Percentiles rank a stretch among this genome's conserved stretches.
phyloP scores from a whole-genome alignment of 1,140 invertebrate genomes.

The Drosophila sp. region DNA sequence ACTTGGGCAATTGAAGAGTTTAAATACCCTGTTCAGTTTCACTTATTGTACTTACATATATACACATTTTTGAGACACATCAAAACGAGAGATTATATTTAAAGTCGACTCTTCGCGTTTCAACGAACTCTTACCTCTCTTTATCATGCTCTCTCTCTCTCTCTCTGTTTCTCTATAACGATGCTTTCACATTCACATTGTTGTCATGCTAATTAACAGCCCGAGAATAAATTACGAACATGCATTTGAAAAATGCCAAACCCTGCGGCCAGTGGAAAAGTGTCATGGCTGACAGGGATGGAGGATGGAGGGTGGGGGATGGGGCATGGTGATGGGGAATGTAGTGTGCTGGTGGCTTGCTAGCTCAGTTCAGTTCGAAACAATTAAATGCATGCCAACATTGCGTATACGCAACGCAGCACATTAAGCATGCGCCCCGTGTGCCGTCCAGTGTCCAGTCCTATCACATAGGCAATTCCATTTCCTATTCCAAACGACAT shows the following conservation, averaged over 20 bases:
- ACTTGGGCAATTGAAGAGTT: too few species aligned
- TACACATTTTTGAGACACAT: too few species aligned
- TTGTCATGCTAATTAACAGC: conserved; percentile 72
- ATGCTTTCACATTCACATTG: conserved; percentile 21
- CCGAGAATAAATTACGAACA: conserved; percentile 71
- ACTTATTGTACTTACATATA: too few species aligned
- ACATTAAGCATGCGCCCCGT: conserved; percentile 55
- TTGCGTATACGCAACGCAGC: conserved; percentile 63
- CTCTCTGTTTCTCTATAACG: neutral
- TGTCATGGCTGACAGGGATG: conserved; percentile 24
- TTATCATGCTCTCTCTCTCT: neutral
- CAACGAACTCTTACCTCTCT: neutral
- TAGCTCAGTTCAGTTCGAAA: conserved; percentile 37
- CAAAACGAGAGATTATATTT: too few species aligned
- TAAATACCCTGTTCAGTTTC: too few species aligned
- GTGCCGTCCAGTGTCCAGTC: neutral
- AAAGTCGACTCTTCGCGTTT: neutral
- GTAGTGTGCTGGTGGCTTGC: neutral
- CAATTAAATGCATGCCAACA: conserved; percentile 72
- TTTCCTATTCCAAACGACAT: conserved; percentile 47
- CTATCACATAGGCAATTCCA: conserved; percentile 23
- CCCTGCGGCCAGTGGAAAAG: conserved; percentile 15
- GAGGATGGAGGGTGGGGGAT: neutral
- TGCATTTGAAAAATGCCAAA: conserved; percentile 59
- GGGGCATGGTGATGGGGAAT: too few species aligned